Conservation (phyloP, 2,113 vertebrate species). For the Ciconia stormi region DNA sequence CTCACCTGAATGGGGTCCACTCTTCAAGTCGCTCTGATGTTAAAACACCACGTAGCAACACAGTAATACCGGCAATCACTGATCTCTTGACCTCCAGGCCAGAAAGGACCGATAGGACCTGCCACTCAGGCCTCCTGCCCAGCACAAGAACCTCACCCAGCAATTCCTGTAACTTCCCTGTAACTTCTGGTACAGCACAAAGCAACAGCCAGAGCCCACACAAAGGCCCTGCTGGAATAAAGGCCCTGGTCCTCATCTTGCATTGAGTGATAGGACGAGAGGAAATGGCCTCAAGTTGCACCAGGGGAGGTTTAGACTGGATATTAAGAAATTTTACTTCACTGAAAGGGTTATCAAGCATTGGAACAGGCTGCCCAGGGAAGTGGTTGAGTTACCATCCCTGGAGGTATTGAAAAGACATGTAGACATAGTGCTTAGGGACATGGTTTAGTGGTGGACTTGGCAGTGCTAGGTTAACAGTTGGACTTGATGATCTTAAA, state of each 20-base stretch:
- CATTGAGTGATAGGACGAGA: no score
- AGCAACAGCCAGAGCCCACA: neutral
- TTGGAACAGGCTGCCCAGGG: no score
- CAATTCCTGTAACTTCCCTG: neutral
- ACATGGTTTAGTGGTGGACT: no score
- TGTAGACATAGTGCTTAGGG: no score
- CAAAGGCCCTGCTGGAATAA: neutral
- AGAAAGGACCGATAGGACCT: neutral
- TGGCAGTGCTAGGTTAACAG: no score
- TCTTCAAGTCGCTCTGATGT: conserved; percentile 12
- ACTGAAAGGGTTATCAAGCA: no score
- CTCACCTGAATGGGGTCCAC: neutral
- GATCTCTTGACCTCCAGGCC: neutral
- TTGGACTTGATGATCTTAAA: no score
- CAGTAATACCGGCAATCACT: neutral
- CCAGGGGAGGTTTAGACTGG: no score
- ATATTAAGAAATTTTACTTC: no score
- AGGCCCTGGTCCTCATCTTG: neutral
- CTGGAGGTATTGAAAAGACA: no score
- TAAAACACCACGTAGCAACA: neutral
- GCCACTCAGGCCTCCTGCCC: neutral
- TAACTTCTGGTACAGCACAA: neutral
- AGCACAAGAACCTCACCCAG: neutral
- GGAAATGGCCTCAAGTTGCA: no score
- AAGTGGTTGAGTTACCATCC: no score